Conservation (phyloP, 1,140 invertebrate genomes). For the Rhopalosiphum maidis region DNA sequence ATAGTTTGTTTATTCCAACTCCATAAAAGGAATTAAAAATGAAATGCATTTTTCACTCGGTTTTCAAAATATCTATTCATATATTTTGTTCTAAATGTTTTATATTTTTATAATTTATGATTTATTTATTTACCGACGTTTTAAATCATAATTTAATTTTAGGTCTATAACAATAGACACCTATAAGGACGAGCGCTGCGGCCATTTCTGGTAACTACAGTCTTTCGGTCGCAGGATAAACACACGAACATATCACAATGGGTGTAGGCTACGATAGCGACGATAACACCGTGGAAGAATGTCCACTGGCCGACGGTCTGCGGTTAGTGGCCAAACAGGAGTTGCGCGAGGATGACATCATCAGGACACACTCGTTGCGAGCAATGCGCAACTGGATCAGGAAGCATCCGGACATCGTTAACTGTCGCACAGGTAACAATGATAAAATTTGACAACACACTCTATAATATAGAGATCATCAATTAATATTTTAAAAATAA, state of each 20-base stretch:
- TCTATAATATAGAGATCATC: background rate
- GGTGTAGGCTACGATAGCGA: conserved; percentile 32
- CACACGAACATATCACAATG: background rate
- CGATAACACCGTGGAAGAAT: conserved; percentile 24
- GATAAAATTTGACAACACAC: background rate
- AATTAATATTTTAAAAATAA: background rate
- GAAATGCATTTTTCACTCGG: background rate
- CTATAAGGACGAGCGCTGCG: background rate
- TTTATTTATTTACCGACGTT: background rate
- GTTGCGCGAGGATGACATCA: conserved; percentile 75
- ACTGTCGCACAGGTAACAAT: conserved; percentile 73
- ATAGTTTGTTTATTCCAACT: too few species aligned
- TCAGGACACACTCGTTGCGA: conserved; percentile 72
- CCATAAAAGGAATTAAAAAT: background rate
- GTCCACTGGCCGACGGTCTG: conserved; percentile 62
- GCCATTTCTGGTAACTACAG: background rate
- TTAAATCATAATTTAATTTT: conserved; percentile 4
- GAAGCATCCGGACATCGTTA: conserved; percentile 78
- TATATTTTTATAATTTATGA: background rate
- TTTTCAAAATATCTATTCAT: background rate
- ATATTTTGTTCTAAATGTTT: background rate
- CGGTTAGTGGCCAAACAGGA: conserved; percentile 72
- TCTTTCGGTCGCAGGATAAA: background rate
- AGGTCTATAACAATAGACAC: background rate
- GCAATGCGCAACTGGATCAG: conserved; percentile 79